Conservation (phyloP, 2,888 invertebrate species). For the Eudasyphora cyanicolor region DNA sequence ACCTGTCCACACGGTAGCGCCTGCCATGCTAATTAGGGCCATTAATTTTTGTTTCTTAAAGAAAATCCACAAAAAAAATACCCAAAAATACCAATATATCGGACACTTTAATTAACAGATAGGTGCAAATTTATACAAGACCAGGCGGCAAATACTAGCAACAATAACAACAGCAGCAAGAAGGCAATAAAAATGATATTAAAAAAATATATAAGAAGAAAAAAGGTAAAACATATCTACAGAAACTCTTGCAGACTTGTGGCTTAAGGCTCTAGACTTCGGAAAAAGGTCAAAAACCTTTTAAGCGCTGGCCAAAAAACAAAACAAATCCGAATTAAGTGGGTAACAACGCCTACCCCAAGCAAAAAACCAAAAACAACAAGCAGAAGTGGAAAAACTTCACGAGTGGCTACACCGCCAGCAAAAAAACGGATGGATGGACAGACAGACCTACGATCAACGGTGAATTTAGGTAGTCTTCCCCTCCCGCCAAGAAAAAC, state of each 20-base stretch:
- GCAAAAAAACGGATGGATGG: too few species aligned
- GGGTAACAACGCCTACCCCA: conserved; percentile 41
- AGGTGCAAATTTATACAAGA: conserved; percentile 47
- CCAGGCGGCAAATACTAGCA: too few species aligned
- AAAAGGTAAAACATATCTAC: neutral
- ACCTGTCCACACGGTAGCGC: conserved; percentile 10
- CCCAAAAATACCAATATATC: conserved; percentile 24
- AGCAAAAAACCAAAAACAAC: neutral
- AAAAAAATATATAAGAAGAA: conserved; percentile 5
- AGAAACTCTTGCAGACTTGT: neutral
- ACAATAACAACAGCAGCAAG: neutral
- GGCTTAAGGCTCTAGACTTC: too few species aligned
- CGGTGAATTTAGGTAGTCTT: neutral
- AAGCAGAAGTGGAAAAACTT: neutral
- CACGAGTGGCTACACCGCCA: neutral
- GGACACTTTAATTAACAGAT: conserved; percentile 44
- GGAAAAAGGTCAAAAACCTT: conserved; percentile 46
- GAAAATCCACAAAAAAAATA: neutral
- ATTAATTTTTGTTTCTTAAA: conserved; percentile 38
- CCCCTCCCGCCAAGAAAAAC: neutral
- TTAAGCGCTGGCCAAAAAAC: neutral
- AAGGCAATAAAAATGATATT: conserved; percentile 23
- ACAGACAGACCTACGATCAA: neutral
- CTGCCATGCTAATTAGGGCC: conserved; percentile 30
- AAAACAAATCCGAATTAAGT: conserved; percentile 27